Evolutionary conservation across 23 tunicate genomes (phyloP), one percentile per base, ranked within the genome.

Genomic region (Trididemnum nubilum): DNA sequence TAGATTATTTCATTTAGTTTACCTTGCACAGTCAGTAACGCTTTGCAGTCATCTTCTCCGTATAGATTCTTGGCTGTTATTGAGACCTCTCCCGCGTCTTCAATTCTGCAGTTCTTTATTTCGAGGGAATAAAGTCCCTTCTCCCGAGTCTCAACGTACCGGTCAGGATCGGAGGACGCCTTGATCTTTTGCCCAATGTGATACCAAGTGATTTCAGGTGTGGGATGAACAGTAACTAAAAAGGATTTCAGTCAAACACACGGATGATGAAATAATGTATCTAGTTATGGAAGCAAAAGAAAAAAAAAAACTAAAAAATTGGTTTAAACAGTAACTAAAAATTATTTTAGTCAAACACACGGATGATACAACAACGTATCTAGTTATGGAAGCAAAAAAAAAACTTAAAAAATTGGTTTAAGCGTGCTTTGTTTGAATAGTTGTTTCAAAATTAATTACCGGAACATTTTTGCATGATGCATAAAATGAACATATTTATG

Each of bases 1-100:
- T n/a, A n/a, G n/a, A n/a, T n/a, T n/a, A n/a, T n/a, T n/a, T n/a
- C n/a, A n/a, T n/a, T n/a, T n/a, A n/a, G n/a, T n/a, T n/a, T 29
- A 77, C 96, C 83, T 86, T 90, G 82, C 0, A 95, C 99, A 19
- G 84, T 78, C 50, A 95, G 72, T n/a, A 79, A 35, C 4, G 99
- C 99, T 82, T 81, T 90, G 78, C 96, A 95, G 21, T 83, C 82
- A 40, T 95, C 99, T 78, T 95, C 94, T 0, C 99, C 99, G 52
- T 71, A 95, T 7, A 73, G 70, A 65, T 95, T 95, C 50, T 73
- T 89, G 33, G 99, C 99, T 4, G 73, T 74, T 23, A 95, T 94
- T 36, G 44, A 61, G 35, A 89, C 85, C 15, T 90, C 92, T 7
- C 99, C 99, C 37, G 63, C 33, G 37, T 89, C 95, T 2, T 86